A percentile compares a stretch with the other conserved stretches of the same genome.
Conservation (phyloP, 2,888 invertebrate species). For the Diarsia dahlii region DNA sequence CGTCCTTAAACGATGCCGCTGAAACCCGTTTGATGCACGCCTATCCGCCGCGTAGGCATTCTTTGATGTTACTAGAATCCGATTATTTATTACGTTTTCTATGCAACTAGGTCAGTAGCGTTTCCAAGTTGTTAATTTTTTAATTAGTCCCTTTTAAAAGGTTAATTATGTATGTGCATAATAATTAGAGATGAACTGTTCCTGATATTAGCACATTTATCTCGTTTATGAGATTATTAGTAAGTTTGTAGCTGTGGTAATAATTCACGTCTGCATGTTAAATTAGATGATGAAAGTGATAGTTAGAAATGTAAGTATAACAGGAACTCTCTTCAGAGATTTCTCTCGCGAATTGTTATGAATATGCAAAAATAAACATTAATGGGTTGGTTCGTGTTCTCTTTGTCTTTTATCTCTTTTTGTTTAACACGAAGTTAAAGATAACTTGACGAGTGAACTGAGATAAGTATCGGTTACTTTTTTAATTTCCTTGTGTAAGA, state of each 20-base stretch:
- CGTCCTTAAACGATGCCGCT: conserved; percentile 69
- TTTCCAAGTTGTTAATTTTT: conserved; percentile 35
- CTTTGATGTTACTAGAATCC: conserved; percentile 36
- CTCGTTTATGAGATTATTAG: conserved; percentile 37
- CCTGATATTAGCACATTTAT: conserved; percentile 44
- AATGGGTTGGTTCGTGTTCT: conserved; percentile 58
- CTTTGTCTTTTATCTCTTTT: conserved; percentile 58
- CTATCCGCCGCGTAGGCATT: conserved; percentile 40
- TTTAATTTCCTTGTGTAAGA: conserved; percentile 52
- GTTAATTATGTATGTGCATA: conserved; percentile 53
- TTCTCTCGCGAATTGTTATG: conserved; percentile 64
- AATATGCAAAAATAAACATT: conserved; percentile 68
- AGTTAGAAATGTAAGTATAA: conserved; percentile 42
- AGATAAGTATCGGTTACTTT: conserved; percentile 60
- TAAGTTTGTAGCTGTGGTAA: conserved; percentile 28
- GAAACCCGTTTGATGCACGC: conserved; percentile 68
- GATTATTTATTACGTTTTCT: conserved; percentile 45
- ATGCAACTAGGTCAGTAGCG: conserved; percentile 52
- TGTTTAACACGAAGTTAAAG: conserved; percentile 64
- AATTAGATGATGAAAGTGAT: conserved; percentile 63
- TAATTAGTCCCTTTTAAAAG: conserved; percentile 56
- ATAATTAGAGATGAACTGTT: conserved; percentile 32
- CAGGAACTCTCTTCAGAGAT: conserved; percentile 59
- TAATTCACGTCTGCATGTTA: conserved; percentile 52
- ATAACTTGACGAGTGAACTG: conserved; percentile 46